Evolutionary conservation across 2,888 invertebrate genomes (phyloP).

Genomic region (Eucera pruinosa): DNA sequence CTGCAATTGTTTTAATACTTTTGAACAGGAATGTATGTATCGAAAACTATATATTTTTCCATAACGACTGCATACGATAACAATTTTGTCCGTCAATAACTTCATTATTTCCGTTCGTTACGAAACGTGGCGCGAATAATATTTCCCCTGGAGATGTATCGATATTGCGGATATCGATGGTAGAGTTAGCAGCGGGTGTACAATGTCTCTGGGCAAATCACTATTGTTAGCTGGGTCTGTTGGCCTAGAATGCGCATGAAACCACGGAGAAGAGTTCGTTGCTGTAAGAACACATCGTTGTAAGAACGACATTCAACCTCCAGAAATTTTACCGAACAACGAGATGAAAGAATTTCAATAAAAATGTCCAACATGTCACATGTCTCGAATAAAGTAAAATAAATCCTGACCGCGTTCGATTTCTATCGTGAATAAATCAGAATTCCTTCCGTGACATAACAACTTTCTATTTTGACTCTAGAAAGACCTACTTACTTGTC

Average conservation of each 20-base stretch:
- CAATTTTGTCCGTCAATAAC: slow-evolving; percentile 34
- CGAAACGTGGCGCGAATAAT: not conserved
- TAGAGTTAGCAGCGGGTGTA: not conserved
- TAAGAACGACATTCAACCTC: not conserved
- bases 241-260: slow-evolving; percentile 24
- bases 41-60: not conserved
- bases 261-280: slow-evolving; percentile 32
- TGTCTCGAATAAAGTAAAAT: not conserved
- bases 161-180: slow-evolving; percentile 16
- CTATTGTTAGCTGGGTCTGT: slow-evolving; percentile 35
- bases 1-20: too few species aligned
- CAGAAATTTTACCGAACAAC: slow-evolving; percentile 7
- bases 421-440: not conserved
- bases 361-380: not conserved
- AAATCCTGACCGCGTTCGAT: not conserved
- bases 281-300: not conserved
- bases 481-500: not conserved
- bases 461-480: not conserved
- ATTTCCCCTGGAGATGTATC: slow-evolving; percentile 4
- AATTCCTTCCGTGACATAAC: not conserved
- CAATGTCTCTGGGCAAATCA: slow-evolving; percentile 39
- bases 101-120: slow-evolving; percentile 9
- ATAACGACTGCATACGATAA: not conserved
- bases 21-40: too few species aligned
- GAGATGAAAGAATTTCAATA: not conserved